Percentiles rank a stretch among this genome's conserved stretches.
Evolutionary conservation across 2,113 vertebrate genomes (phyloP).

Genomic region (Rhinoderma darwinii): DNA sequence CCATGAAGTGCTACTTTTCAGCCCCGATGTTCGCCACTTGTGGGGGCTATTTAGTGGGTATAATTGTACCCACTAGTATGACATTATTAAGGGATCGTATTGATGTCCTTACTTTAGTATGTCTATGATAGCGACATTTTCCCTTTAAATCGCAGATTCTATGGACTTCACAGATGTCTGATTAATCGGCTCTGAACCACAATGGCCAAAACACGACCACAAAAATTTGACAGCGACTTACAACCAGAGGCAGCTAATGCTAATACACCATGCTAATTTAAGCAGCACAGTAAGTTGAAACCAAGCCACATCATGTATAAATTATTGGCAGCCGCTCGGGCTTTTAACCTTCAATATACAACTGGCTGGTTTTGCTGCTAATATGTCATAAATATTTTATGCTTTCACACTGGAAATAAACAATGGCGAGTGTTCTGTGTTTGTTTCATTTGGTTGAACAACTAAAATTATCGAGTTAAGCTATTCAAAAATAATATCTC

Average conservation of each 20-base stretch:
- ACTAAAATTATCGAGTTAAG: slow-evolving; percentile 21
- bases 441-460: slow-evolving; percentile 31
- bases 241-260: not conserved
- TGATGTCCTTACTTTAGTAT: no score
- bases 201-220: not conserved
- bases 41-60: no score
- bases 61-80: no score
- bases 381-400: slow-evolving; percentile 48
- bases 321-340: slow-evolving; percentile 12
- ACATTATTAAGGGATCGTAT: no score
- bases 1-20: no score
- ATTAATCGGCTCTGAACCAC: not conserved
- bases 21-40: no score
- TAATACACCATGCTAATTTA: not conserved
- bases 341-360: slow-evolving; percentile 47
- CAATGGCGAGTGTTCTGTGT: slow-evolving; percentile 19
- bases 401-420: slow-evolving; percentile 30
- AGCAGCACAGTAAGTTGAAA: not conserved
- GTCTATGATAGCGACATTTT: no score
- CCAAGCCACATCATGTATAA: slow-evolving; percentile 44
- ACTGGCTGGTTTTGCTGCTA: slow-evolving; percentile 29
- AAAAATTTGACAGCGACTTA: not conserved
- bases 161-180: not conserved
- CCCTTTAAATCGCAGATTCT: not conserved
- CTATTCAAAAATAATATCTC: slow-evolving; percentile 1